These are phyloP conservation scores for Trachymyrmex cornetzi DNA, from an alignment of 1,140 invertebrate species.

Conservation along the genomic window DNA sequence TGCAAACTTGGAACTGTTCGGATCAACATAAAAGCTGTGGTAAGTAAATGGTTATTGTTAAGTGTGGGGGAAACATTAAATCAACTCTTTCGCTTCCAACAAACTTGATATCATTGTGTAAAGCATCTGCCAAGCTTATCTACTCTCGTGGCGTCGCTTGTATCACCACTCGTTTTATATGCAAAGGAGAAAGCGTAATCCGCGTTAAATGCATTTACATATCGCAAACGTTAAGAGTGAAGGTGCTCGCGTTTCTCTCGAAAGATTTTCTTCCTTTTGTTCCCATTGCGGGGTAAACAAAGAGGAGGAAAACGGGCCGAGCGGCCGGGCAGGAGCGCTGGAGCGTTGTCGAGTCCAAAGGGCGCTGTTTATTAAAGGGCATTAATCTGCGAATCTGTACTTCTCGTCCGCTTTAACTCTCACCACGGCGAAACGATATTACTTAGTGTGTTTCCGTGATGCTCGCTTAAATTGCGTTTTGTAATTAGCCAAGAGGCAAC, in stretches of 20 bases:
- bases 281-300: constrained; percentile 45
- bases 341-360: constrained; percentile 36
- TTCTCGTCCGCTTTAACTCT: constrained; percentile 69
- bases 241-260: constrained; percentile 4
- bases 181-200: constrained; percentile 29
- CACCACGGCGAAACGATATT: constrained; percentile 65
- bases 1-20: background rate
- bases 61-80: background rate
- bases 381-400: constrained; percentile 76
- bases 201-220: constrained; percentile 59
- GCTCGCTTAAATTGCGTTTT: constrained; percentile 76
- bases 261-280: constrained; percentile 33
- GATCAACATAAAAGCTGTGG: background rate
- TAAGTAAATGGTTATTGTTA: constrained; percentile 4
- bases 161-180: constrained; percentile 30
- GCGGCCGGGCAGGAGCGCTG: background rate
- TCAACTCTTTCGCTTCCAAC: constrained; percentile 3
- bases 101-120: constrained; percentile 31
- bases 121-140: constrained; percentile 40
- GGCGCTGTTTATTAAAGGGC: constrained; percentile 75
- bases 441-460: constrained; percentile 72
- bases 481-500: constrained; percentile 72
- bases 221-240: constrained; percentile 28
- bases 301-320: constrained; percentile 15
- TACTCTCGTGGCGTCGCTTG: constrained; percentile 29